Base-by-base conservation (phyloP, 2,888 invertebrate species). In the Drepana falcataria region DNA sequence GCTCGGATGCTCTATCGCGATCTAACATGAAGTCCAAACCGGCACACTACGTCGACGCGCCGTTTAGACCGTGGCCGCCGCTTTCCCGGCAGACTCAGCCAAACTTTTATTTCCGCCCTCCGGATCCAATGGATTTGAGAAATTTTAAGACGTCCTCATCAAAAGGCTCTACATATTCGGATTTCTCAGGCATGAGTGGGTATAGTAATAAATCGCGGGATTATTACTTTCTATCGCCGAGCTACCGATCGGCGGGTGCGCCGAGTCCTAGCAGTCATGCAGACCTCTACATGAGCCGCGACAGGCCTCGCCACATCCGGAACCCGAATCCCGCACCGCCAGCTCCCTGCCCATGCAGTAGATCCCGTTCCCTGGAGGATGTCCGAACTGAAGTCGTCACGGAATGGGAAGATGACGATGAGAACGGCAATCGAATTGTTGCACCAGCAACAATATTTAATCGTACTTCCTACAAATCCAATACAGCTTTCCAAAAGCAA, bases 341-440 rank as follows among this genome's bases (percentile, higher is more conserved):
- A 44, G 81, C 89, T 6, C 87, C 93, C 2, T 94, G 94, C 68
- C 93, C 93, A 35, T 94, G 94, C 75, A 91, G 91, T 52, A 91
- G 94, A 51, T 94, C 95, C 21, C 92, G 94, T 55, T 95, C 95
- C 2, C 89, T 95, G 80, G 95, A 95, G 70, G 95, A 95, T 72
- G 94, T 95, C 9, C 91, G 94, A 51, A 92, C 93, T 35, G 94
- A 94, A 57, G 90, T 94, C 51, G 92, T 93, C 70, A 90, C 90
- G n/a, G 89, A 91, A 60, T 94, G 93, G 94, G 93, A 93, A 61
- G 93, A 92, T 61, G 92, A 92, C 59, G 93, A 94, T 58, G 92
- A 93, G 68, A 94, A 94, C 66, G 93, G 93, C 48, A 94, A 93
- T 67, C 85, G 92, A 7, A 84, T 93, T 34, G 87, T 89, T 21